Conservation (phyloP, 64 coral and sea anemone species). For the Montipora cactus region DNA sequence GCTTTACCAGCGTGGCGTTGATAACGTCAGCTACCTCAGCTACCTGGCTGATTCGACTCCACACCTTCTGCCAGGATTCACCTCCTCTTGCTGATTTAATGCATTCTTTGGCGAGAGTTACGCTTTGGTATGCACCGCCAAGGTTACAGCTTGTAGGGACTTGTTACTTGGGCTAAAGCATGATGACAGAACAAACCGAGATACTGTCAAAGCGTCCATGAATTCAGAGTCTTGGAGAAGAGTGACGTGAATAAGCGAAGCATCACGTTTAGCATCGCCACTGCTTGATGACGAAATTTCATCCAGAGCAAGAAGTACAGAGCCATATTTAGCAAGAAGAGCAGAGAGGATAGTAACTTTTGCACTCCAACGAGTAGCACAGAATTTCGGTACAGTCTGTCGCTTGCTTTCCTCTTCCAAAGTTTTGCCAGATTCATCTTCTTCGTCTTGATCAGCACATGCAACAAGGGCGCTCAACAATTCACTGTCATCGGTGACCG, state of each 20-base stretch:
- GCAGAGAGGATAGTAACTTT: slow-evolving; percentile 56
- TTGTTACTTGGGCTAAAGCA: not conserved
- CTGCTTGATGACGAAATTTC: not conserved
- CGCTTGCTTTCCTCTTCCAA: slow-evolving; percentile 33
- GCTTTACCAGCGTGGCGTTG: slow-evolving; percentile 52
- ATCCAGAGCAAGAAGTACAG: slow-evolving; percentile 61
- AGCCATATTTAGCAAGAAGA: slow-evolving; percentile 49
- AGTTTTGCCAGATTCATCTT: slow-evolving; percentile 57
- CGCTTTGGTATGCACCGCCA: not conserved
- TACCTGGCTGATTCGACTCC: not conserved
- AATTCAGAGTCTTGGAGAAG: too few relatives aligned
- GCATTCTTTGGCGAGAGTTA: not conserved
- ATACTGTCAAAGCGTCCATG: too few relatives aligned
- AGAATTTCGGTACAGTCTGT: slow-evolving; percentile 54
- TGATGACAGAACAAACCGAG: too few relatives aligned
- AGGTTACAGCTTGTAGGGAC: slow-evolving; percentile 4
- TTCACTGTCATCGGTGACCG: not conserved
- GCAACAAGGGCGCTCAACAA: not conserved
- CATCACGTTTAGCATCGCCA: too few relatives aligned
- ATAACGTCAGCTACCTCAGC: slow-evolving; percentile 21
- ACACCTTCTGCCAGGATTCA: not conserved
- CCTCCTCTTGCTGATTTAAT: not conserved
- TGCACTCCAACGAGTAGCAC: slow-evolving; percentile 52
- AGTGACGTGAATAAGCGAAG: too few relatives aligned
- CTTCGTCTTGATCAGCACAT: slow-evolving; percentile 28